Conservation (phyloP, 2,113 vertebrate genomes). For the Nothocercus nigrocapillus region DNA sequence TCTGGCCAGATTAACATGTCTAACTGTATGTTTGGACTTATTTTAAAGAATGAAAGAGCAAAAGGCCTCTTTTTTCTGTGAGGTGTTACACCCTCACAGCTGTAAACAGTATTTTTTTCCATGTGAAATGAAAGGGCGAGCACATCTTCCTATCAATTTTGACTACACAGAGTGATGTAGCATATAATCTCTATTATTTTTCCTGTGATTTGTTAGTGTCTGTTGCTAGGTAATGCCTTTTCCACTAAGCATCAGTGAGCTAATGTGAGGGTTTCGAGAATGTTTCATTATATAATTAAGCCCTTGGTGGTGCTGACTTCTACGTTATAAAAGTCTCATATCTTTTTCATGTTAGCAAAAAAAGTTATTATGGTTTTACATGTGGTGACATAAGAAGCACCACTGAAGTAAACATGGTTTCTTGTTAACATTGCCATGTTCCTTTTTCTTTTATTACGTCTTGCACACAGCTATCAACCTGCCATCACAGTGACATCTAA, state of each 20-base stretch:
- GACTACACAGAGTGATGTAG: constrained; percentile 33
- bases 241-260: constrained; percentile 50
- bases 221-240: constrained; percentile 75
- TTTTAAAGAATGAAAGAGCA: constrained; percentile 10
- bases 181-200: constrained; percentile 51
- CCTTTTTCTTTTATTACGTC: background rate
- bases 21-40: background rate
- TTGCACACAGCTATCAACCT: background rate
- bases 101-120: constrained; percentile 59
- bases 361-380: background rate
- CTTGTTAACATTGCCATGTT: background rate
- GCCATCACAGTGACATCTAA: background rate
- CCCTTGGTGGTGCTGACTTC: constrained; percentile 15
- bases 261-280: constrained; percentile 54
- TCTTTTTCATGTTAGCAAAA: background rate
- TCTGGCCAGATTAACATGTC: background rate
- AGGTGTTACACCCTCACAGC: constrained; percentile 8
- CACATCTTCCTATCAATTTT: constrained; percentile 53
- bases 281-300: constrained; percentile 72
- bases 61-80: background rate
- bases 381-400: background rate
- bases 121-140: constrained; percentile 50
- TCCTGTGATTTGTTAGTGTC: constrained; percentile 63
- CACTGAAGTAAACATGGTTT: background rate
- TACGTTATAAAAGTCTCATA: constrained; percentile 14